Conservation (phyloP, 1,140 invertebrate genomes). For the Globodera ellingtonae region DNA sequence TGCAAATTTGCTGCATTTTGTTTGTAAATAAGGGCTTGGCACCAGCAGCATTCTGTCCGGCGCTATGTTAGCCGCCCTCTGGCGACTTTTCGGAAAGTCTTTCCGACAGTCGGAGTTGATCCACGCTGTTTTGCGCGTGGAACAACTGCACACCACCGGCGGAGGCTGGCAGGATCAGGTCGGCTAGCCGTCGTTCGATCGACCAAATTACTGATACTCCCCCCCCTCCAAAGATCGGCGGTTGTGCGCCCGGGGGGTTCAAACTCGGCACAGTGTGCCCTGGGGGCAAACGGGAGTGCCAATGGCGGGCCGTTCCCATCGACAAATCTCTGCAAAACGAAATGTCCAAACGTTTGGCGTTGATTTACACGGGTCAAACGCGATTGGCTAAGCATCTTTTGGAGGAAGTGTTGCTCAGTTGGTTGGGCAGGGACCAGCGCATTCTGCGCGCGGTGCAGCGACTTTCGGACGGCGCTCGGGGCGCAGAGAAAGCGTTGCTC, state of each 20-base stretch:
- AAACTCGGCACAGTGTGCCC: conserved; percentile 24
- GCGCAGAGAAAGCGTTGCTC: conserved; percentile 26
- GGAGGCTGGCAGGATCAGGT: conserved; percentile 60
- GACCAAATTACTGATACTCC: not conserved
- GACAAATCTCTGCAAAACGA: conserved; percentile 22
- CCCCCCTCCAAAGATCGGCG: not conserved
- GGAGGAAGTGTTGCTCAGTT: conserved; percentile 45
- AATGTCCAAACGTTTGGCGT: conserved; percentile 40
- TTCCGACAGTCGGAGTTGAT: conserved; percentile 20
- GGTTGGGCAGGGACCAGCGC: conserved; percentile 25
- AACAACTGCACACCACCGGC: conserved; percentile 56
- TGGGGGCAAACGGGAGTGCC: conserved; percentile 21
- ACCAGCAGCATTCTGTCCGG: conserved; percentile 51
- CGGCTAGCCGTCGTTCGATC: conserved; percentile 35
- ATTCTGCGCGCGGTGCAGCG: conserved; percentile 18
- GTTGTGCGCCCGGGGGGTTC: conserved; percentile 5
- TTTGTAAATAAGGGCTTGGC: conserved; percentile 42
- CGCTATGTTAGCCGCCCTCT: conserved; percentile 38
- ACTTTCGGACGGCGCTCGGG: conserved; percentile 24
- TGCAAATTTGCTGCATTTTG: not conserved
- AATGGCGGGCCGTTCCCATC: conserved; percentile 15
- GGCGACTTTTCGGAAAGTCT: conserved; percentile 29
- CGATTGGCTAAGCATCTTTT: conserved; percentile 54
- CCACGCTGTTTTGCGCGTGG: conserved; percentile 45
- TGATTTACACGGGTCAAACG: conserved; percentile 57